A percentile compares a stretch with the other conserved stretches of the same genome.
These are phyloP conservation scores for Cyclargus thomasi DNA, from an alignment of 1,140 invertebrate genomes.

Conservation along the genomic window DNA sequence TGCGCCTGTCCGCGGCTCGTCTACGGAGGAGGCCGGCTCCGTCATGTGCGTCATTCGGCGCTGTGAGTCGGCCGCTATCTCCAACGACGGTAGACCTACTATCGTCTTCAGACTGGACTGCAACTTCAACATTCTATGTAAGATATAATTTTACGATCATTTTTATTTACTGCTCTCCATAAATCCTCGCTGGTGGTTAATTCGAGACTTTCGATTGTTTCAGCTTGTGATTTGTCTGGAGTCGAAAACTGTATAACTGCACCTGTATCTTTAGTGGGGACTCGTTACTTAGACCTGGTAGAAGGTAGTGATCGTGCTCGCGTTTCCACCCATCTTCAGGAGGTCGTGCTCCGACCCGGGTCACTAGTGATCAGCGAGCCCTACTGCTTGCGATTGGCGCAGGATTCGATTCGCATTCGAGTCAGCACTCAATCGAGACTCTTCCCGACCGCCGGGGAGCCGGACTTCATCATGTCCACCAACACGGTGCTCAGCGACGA, in stretches of 20 bases:
- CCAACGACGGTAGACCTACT: constrained; percentile 70
- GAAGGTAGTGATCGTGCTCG: constrained; percentile 84
- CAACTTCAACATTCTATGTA: constrained; percentile 85
- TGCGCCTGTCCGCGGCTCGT: constrained; percentile 81
- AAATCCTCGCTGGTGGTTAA: not conserved
- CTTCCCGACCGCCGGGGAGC: constrained; percentile 83
- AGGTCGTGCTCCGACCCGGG: constrained; percentile 78
- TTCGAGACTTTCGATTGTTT: constrained; percentile 36
- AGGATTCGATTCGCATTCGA: constrained; percentile 83
- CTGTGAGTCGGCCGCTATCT: constrained; percentile 82
- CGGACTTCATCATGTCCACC: constrained; percentile 93
- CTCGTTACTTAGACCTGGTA: constrained; percentile 85
- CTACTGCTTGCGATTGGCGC: constrained; percentile 84
- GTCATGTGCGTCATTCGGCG: constrained; percentile 85
- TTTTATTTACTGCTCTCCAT: no score
- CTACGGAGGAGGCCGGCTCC: constrained; percentile 76
- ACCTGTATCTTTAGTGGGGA: constrained; percentile 77
- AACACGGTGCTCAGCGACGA: constrained; percentile 84
- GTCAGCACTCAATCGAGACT: constrained; percentile 92
- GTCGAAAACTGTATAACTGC: constrained; percentile 56
- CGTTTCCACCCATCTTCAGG: constrained; percentile 84
- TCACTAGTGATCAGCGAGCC: constrained; percentile 83
- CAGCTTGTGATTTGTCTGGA: constrained; percentile 68
- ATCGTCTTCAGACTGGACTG: constrained; percentile 94
- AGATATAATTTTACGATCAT: constrained; percentile 19